Evolutionary conservation across 2,113 vertebrate species (phyloP).

Genomic region (Microcebus murinus): DNA sequence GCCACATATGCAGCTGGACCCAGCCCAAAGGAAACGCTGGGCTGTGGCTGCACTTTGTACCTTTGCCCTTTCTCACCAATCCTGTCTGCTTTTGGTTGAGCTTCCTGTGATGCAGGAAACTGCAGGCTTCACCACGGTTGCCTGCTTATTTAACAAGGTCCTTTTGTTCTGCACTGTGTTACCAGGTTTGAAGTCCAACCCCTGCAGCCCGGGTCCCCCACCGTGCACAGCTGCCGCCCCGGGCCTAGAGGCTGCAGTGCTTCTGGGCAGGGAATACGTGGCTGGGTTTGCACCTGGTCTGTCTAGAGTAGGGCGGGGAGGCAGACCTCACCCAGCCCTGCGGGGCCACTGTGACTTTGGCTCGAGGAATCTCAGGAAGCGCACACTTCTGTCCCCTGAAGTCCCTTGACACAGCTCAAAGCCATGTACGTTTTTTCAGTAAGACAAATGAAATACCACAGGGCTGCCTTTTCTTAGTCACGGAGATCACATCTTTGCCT

Average conservation of each 20-base stretch:
- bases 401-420: background rate
- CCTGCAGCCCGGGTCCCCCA: background rate
- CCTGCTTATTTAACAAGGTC: background rate
- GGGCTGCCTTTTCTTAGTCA: conserved; percentile 36
- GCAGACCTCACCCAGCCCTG: background rate
- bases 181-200: background rate
- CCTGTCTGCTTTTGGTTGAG: background rate
- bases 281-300: background rate
- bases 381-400: background rate
- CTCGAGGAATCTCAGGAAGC: background rate
- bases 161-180: background rate
- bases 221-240: background rate
- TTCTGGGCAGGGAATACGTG: background rate
- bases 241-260: rapidly evolving
- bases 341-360: background rate
- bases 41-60: background rate
- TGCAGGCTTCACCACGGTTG: background rate
- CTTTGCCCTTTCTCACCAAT: background rate
- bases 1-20: background rate
- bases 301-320: background rate
- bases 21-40: background rate
- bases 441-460: conserved; percentile 53
- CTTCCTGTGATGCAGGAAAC: background rate
- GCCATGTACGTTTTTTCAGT: background rate
- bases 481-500: conserved; percentile 6